phyloP scores from a whole-genome alignment of 2,888 invertebrate genomes.

The Noctuana brunneofusca region DNA sequence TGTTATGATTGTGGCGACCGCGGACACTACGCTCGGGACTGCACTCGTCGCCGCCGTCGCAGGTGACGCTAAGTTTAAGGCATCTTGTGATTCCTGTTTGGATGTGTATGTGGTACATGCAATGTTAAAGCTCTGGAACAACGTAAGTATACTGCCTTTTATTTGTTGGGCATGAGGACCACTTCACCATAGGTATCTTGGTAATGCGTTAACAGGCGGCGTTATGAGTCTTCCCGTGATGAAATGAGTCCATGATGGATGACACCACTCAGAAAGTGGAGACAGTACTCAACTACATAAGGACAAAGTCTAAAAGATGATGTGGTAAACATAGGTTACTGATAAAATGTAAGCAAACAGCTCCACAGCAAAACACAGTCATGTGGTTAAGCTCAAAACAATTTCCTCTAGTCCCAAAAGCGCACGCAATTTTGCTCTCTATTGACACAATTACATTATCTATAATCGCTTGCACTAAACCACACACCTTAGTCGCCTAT shows the following conservation, averaged over 20 bases:
- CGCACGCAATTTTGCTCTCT: constrained; percentile 7
- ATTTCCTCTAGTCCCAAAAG: constrained; percentile 1
- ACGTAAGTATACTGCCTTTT: no score
- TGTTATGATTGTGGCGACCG: constrained; percentile 97
- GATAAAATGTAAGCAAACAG: constrained; percentile 14
- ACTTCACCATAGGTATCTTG: no score
- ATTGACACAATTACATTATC: not conserved
- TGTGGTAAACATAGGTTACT: no score
- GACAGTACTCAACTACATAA: not conserved
- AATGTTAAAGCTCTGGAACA: no score
- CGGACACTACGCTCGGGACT: constrained; percentile 96
- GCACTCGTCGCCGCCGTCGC: constrained; percentile 87
- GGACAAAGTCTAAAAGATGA: not conserved
- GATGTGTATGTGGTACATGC: no score
- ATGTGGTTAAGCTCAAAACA: constrained; percentile 12
- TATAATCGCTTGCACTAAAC: constrained; percentile 5
- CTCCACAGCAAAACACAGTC: constrained; percentile 27
- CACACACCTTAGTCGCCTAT: constrained; percentile 12
- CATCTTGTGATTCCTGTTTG: no score
- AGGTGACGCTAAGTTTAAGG: constrained; percentile 62
- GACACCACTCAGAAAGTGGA: no score
- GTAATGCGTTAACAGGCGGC: no score
- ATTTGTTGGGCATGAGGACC: no score
- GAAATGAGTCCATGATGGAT: no score
- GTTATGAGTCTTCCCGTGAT: no score